phyloP scores from a whole-genome alignment of 1,140 invertebrate genomes.

The Eumaeus atala region DNA sequence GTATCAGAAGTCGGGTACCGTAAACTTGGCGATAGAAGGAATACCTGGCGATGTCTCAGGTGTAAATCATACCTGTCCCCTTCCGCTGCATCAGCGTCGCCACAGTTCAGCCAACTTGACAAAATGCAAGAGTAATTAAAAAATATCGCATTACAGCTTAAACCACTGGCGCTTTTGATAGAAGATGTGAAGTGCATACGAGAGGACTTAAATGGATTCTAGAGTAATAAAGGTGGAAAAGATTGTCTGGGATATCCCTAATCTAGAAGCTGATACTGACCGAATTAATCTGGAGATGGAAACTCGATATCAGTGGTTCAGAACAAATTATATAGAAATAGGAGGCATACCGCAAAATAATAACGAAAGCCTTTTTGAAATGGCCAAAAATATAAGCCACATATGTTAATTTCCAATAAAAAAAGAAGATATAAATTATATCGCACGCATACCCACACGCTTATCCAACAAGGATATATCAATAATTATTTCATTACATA shows the following conservation, averaged over 20 bases:
- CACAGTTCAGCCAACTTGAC: slow-evolving; percentile 3
- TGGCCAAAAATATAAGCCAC: slow-evolving; percentile 15
- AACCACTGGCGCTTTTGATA: slow-evolving; percentile 15
- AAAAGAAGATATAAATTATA: slow-evolving; percentile 24
- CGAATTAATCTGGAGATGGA: not conserved
- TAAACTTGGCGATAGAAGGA: slow-evolving; percentile 21
- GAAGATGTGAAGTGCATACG: slow-evolving; percentile 21
- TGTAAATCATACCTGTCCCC: slow-evolving; percentile 11
- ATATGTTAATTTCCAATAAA: slow-evolving; percentile 7
- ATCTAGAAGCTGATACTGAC: not conserved
- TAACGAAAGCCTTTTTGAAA: slow-evolving; percentile 2
- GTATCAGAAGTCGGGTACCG: slow-evolving; percentile 23
- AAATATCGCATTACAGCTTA: slow-evolving; percentile 14
- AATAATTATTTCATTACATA: slow-evolving; percentile 23
- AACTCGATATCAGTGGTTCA: slow-evolving; percentile 1
- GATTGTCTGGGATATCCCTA: not conserved
- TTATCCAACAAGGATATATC: slow-evolving; percentile 19
- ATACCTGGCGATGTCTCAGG: slow-evolving; percentile 20
- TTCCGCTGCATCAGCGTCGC: not conserved
- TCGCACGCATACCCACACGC: slow-evolving; percentile 21
- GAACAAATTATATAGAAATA: slow-evolving; percentile 4
- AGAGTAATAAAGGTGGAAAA: not conserved
- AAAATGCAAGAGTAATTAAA: slow-evolving; percentile 3
- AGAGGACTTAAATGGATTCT: slow-evolving; percentile 11
- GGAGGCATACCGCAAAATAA: not conserved